Evolutionary conservation across 2,113 vertebrate genomes (phyloP), one percentile per base, ranked within the genome.

Genomic region (Paraplagusia blochii): DNA sequence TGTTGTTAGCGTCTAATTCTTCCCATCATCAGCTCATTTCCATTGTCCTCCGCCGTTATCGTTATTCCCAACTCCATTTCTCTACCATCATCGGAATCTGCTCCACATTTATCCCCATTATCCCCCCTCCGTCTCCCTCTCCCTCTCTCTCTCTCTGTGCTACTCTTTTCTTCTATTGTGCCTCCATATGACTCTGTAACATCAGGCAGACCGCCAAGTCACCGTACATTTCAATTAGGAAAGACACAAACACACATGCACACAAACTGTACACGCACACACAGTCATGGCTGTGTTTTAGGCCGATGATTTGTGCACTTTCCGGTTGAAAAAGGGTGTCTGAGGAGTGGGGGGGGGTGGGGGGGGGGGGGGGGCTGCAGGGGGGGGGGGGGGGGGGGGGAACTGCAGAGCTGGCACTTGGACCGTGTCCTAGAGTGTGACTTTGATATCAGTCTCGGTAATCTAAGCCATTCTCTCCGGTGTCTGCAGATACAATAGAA

Each of bases 401-500:
- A 10, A 16, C 19, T 53, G 58, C 17, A 44, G 14, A 22, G 18
- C 54, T 46, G 46, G 53, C 65, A 68, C 52, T 69, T 66, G 59
- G 63, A 81, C 62, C 47, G n/a, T 62, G 80, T 74, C 75, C 61
- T 43, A 52, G 63, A 80, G 77, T 79, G 81, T 77, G 75, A 80
- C 82, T 86, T 84, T 86, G 80, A 84, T 88, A 88, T 85, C 82
- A 82, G 80, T 71, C 76, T 79, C 53, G 52, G 81, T 87, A 85
- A 89, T 86, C 81, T 87, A 81, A 82, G 71, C 75, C 77, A 84
- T 76, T 85, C 74, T 78, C 74, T 80, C 22, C n/a, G 16, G 76
- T 46, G 53, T 53, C 59, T 80, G 45, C 22, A 61, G 58, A 74
- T 71, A 83, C 84, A 88, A 86, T 76, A 59, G 65, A 68, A 45